Evolutionary conservation across 2,888 invertebrate species (phyloP), one percentile per base, ranked within the genome.

Genomic region (Incurvaria masculella): DNA sequence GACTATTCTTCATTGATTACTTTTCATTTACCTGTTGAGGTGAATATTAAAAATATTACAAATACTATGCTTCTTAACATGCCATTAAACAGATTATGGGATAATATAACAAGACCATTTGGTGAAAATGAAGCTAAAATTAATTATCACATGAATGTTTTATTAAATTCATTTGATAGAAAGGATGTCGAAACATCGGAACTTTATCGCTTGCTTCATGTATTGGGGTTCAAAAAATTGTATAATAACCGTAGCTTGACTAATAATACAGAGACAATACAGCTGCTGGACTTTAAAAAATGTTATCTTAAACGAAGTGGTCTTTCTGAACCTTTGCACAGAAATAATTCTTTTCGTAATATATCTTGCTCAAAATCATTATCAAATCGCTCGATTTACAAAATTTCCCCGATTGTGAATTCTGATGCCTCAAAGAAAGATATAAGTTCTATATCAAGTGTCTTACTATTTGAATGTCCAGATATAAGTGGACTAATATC

Each of bases 401-500:
- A 64, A 57, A 63, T 61, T 47, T 61, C 62, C 49, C 61, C 66
- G 47, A 53, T 53, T 27, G 61, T 60, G 2, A 54, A 57, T 21
- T 42, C 50, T 11, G 61, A 65, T 45, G 61, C 8, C 68, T 68
- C 55, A 47, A 46, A 6, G 51, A 52, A 50, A 57, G 62, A 17
- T 61, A 72, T 1, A 67, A 26, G n/a, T n/a, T 26, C 23, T 16
- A 11, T 19, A 18, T 18, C 27, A 6, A 33, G 33, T 33, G n/a
- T 63, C 52, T 61, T 63, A 48, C 59, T 76, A 20, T 75, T 76
- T 53, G 68, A 70, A 38, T 76, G 72, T 53, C 71, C 75, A 6
- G 75, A 75, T 56, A 64, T 78, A 40, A 73, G 69, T 54, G 75
- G 74, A 58, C 58, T 76, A 49, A 68, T 73, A 10, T 71, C 75